Base-by-base conservation (phyloP, 2,797 vertebrate species). In the Naso thynnoides region DNA sequence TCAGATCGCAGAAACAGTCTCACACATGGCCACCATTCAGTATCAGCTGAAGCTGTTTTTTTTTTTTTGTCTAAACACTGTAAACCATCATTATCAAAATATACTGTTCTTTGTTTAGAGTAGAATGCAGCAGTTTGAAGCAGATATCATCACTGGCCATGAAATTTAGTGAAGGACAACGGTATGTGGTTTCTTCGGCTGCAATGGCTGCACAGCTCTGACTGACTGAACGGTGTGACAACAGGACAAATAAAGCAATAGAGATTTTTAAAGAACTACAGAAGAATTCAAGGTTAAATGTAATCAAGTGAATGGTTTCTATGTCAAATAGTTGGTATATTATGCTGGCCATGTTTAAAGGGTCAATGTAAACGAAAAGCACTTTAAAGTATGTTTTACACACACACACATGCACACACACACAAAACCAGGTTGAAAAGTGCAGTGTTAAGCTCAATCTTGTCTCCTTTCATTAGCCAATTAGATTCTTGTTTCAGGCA, bases 381-480 rank as follows among this genome's bases (percentile, higher is more conserved):
- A n/a, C n/a, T n/a, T n/a, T n/a, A n/a, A n/a, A n/a, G n/a, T n/a
- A n/a, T n/a, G n/a, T n/a, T n/a, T n/a, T n/a, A 49, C 36, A 49
- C 49, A 45, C 44, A 23, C 36, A 4, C 56, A 39, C 39, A 72
- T 50, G 45, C 60, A 41, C 61, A 70, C 60, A 73, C 56, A 29
- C 74, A 56, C 38, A 44, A 60, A 19, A 56, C 38, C 14, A 82
- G 58, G 70, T 78, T 82, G 54, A 83, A 80, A 90, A 87, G 72
- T 87, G 70, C 76, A 81, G 67, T 18, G 49, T 78, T 63, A 76
- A 67, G 83, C 86, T 79, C 63, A 78, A 53, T 80, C 86, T 86
- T 89, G 84, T 92, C 82, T 88, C 60, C 79, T 89, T 89, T 93
- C 86, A 89, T 92, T 88, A 89, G 86, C 59, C 84, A 83, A 84